Conservation (phyloP, 2,797 vertebrate species). For the Myotis pilosus region DNA sequence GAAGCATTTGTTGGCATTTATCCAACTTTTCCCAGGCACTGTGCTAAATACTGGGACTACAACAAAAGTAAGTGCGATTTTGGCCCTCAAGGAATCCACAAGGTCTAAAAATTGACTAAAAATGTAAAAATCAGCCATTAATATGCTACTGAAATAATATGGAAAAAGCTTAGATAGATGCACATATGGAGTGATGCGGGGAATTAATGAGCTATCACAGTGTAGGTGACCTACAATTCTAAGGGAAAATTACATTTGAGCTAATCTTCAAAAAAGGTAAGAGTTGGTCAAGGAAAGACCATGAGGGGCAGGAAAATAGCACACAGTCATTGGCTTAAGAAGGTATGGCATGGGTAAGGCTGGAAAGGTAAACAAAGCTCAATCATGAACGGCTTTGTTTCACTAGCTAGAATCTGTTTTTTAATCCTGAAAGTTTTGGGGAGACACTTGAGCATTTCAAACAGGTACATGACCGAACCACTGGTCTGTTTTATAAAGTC, state of each 20-base stretch:
- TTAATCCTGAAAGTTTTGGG: background rate
- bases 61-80: background rate
- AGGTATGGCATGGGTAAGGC: background rate
- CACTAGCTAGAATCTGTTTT: background rate
- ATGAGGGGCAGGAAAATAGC: background rate
- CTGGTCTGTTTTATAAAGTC: background rate
- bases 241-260: background rate
- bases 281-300: background rate
- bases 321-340: background rate
- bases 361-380: background rate
- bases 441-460: background rate
- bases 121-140: background rate
- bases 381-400: background rate
- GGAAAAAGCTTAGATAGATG: background rate
- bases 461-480: background rate
- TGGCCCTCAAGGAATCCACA: background rate
- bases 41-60: background rate
- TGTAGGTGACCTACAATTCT: background rate
- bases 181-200: background rate
- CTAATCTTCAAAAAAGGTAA: constrained; percentile 11
- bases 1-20: background rate
- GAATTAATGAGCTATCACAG: background rate
- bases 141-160: background rate
- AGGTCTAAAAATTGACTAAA: background rate
- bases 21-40: background rate